Evolutionary conservation across 2,888 invertebrate genomes (phyloP).

Genomic region (Nomada flava): DNA sequence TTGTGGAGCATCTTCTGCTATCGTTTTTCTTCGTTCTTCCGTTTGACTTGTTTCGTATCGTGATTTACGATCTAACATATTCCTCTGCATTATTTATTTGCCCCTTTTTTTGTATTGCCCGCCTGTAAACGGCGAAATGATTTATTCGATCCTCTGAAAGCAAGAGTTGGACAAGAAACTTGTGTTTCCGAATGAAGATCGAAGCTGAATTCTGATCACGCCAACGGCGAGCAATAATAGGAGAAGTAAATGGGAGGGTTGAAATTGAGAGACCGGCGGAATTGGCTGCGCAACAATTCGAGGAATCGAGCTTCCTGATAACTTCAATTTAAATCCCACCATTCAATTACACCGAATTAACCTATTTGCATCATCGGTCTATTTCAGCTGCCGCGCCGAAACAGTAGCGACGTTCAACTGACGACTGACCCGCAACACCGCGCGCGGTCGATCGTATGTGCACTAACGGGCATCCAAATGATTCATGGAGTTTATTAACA

Average conservation of each 20-base stretch:
- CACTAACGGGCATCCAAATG: no score
- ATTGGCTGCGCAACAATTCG: background rate
- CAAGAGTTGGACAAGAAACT: background rate
- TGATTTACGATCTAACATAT: background rate
- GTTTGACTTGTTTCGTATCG: background rate
- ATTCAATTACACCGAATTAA: background rate
- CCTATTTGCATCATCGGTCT: no score
- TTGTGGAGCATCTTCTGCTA: background rate
- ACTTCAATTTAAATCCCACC: background rate
- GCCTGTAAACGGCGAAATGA: background rate
- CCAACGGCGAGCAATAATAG: conserved; percentile 1
- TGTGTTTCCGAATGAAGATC: background rate
- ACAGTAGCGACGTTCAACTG: no score
- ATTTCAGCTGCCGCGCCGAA: no score
- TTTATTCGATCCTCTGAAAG: background rate
- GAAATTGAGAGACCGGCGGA: background rate
- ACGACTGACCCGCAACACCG: no score
- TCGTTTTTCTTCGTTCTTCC: background rate
- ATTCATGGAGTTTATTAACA: no score
- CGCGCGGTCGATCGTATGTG: no score
- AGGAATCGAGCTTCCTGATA: background rate
- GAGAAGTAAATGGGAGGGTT: background rate
- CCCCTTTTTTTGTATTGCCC: no score
- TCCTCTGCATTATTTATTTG: background rate
- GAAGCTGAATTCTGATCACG: background rate